phyloP scores from a whole-genome alignment of 2,888 invertebrate genomes.

The Andrena dorsata region DNA sequence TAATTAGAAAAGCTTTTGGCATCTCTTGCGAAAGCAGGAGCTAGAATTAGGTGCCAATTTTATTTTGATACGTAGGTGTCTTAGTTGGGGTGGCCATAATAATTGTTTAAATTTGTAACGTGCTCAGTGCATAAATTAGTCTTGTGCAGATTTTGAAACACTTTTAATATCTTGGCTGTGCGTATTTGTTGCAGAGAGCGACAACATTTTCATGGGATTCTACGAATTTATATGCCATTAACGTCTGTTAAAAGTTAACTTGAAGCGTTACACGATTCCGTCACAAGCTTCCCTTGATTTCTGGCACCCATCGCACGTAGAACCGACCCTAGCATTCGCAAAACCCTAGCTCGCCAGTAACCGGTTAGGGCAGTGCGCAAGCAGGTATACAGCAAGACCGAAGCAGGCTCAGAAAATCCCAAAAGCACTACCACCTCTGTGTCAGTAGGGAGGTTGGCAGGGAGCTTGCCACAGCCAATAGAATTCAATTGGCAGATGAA shows the following conservation, averaged over 20 bases:
- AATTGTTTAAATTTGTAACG: not conserved
- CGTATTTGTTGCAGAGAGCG: no score
- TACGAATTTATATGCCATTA: no score
- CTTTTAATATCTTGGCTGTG: no score
- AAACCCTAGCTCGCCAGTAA: not conserved
- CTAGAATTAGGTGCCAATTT: no score
- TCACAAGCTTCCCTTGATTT: not conserved
- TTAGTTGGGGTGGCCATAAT: not conserved
- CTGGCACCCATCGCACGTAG: not conserved
- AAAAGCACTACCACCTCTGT: conserved; percentile 20
- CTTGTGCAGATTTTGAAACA: no score
- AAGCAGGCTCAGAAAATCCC: conserved; percentile 27
- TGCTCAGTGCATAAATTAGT: no score
- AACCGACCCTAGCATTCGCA: conserved; percentile 1
- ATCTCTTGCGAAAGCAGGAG: no score
- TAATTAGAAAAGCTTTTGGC: no score
- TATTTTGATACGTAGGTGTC: no score
- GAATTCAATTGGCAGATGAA: conserved; percentile 43
- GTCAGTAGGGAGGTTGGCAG: not conserved
- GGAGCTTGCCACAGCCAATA: conserved; percentile 20
- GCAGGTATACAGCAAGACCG: not conserved
- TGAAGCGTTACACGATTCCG: not conserved
- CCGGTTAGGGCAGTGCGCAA: conserved; percentile 28
- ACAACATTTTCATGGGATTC: no score
- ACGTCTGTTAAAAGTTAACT: not conserved